Conservation (phyloP, 1,140 invertebrate species). For the Aphelinus atriplicis region DNA sequence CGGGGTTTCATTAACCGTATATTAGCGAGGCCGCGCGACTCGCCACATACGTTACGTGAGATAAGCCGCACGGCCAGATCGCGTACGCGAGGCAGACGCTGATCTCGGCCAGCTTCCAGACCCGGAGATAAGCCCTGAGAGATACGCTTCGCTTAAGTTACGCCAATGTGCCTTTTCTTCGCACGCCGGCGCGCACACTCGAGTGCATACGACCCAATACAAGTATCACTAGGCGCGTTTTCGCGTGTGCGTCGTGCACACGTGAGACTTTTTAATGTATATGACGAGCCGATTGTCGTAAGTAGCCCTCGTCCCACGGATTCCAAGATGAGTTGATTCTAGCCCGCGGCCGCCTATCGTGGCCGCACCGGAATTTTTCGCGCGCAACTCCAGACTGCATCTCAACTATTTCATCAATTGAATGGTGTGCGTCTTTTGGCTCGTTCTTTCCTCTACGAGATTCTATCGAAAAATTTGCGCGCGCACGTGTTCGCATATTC, state of each 20-base stretch:
- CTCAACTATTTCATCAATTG: too few relatives aligned
- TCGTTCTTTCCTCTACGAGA: too few relatives aligned
- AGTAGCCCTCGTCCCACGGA: neutral
- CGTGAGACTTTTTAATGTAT: neutral
- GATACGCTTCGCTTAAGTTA: slow-evolving; percentile 49
- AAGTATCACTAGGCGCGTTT: neutral
- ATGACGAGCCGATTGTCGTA: neutral
- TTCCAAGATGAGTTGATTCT: slow-evolving; percentile 1
- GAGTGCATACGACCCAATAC: too few relatives aligned
- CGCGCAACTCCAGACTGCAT: too few relatives aligned
- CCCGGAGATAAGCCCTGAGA: slow-evolving; percentile 46
- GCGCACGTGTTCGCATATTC: too few relatives aligned
- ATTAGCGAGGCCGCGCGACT: slow-evolving; percentile 47
- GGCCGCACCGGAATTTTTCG: too few relatives aligned
- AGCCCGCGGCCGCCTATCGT: neutral
- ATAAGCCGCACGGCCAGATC: slow-evolving; percentile 46
- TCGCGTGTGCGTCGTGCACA: neutral
- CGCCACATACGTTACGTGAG: slow-evolving; percentile 48
- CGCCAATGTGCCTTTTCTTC: slow-evolving; percentile 33
- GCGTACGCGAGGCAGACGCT: slow-evolving; percentile 13
- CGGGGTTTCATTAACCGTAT: slow-evolving; percentile 55
- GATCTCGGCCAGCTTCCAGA: too few relatives aligned
- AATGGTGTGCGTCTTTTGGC: too few relatives aligned
- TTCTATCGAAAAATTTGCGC: too few relatives aligned
- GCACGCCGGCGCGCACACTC: too few relatives aligned